Evolutionary conservation across 2,888 invertebrate species (phyloP).

Genomic region (Aethes cnicana): DNA sequence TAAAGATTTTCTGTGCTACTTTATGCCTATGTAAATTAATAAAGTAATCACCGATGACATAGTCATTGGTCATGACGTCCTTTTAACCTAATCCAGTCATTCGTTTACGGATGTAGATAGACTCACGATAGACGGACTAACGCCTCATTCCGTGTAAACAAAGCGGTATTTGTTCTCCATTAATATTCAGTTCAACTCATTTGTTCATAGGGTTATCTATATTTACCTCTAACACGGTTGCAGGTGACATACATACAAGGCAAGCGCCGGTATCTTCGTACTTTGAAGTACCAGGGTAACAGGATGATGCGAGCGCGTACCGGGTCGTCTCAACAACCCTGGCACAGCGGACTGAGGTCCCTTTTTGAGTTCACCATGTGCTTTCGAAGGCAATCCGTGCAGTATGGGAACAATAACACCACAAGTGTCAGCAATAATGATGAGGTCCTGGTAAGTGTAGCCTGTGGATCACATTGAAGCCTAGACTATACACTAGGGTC

Average conservation of each 20-base stretch:
- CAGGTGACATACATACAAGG: conserved; percentile 80
- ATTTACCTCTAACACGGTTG: neutral
- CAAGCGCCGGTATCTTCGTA: conserved; percentile 75
- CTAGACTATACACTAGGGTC: too few relatives aligned
- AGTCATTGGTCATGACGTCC: too few relatives aligned
- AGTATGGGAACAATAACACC: conserved; percentile 64
- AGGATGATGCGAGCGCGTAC: conserved; percentile 62
- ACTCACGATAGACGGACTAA: too few relatives aligned
- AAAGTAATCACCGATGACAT: too few relatives aligned
- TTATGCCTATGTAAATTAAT: too few relatives aligned
- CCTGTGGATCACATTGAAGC: too few relatives aligned
- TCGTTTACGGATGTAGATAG: too few relatives aligned
- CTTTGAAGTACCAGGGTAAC: conserved; percentile 77
- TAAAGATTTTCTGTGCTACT: too few relatives aligned
- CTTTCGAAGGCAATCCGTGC: conserved; percentile 51
- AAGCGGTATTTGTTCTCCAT: too few relatives aligned
- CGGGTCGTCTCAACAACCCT: conserved; percentile 42
- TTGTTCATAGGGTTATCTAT: neutral
- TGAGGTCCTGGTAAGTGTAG: conserved; percentile 61
- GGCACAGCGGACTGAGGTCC: conserved; percentile 52
- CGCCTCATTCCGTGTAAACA: too few relatives aligned
- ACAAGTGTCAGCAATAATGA: conserved; percentile 58
- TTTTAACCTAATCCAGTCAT: too few relatives aligned
- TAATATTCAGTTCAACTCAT: neutral
- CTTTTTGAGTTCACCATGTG: conserved; percentile 68